Percentiles rank a stretch among this genome's conserved stretches.
These are phyloP conservation scores for Emydoidea blandingii DNA, from an alignment of 2,797 vertebrate species.

Conservation along the genomic window DNA sequence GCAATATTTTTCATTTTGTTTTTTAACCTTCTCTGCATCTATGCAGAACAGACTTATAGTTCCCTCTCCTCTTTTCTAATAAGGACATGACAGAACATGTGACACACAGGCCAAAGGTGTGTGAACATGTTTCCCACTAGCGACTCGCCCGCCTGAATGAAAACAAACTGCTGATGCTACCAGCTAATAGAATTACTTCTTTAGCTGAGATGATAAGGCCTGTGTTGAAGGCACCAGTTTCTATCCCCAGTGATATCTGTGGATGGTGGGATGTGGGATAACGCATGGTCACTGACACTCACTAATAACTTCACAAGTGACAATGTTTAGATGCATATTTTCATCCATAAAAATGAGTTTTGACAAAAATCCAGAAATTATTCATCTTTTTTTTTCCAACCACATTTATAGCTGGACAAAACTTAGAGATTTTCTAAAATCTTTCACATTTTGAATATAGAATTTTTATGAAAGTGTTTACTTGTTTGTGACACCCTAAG, in stretches of 20 bases:
- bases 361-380: not conserved
- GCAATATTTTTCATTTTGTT: slow-evolving; percentile 4
- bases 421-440: not conserved
- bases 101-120: not conserved
- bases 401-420: not conserved
- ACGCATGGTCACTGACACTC: not conserved
- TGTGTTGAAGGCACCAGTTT: not conserved
- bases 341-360: not conserved
- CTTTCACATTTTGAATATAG: not conserved
- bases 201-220: not conserved
- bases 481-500: not conserved
- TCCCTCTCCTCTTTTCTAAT: not conserved
- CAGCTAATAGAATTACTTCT: not conserved
- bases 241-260: not conserved
- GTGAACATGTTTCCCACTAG: not conserved
- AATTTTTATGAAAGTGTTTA: not conserved
- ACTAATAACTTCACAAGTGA: not conserved
- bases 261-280: not conserved
- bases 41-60: not conserved
- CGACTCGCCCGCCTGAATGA: slow-evolving; percentile 1
- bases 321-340: not conserved
- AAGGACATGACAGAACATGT: not conserved
- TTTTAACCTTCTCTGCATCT: not conserved
- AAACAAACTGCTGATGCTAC: not conserved
- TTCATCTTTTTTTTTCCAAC: not conserved